Evolutionary conservation across 2,113 vertebrate species (phyloP).

Genomic region (Brachirus orientalis): DNA sequence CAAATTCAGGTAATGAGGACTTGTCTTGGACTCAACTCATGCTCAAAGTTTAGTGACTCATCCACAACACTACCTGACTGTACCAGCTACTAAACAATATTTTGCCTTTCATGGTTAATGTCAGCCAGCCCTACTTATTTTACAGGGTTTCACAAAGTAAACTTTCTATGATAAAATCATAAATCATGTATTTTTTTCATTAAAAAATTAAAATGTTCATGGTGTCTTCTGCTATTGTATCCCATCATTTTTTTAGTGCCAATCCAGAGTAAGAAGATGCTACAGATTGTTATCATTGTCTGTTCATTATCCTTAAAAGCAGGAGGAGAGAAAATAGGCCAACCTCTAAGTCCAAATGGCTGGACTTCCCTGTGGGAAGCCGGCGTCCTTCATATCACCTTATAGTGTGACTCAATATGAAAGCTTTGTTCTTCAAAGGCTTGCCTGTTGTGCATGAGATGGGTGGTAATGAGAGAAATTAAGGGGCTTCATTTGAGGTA

Average conservation of each 20-base stretch:
- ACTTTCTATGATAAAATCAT: too few relatives aligned
- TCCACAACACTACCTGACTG: background rate
- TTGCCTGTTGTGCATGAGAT: constrained; percentile 34
- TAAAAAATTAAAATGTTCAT: background rate
- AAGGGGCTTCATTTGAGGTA: constrained; percentile 50
- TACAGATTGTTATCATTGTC: background rate
- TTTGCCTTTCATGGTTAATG: background rate
- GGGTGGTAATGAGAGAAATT: constrained; percentile 61
- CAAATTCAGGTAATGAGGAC: too few relatives aligned
- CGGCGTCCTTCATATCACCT: constrained; percentile 60
- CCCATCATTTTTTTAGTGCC: background rate
- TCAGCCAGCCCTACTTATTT: background rate
- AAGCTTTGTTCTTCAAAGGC: constrained; percentile 53
- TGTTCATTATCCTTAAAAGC: constrained; percentile 18
- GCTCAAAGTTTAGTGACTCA: too few relatives aligned
- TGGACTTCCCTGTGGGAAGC: constrained; percentile 31
- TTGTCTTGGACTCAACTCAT: too few relatives aligned
- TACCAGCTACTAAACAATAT: background rate
- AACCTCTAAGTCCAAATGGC: constrained; percentile 2
- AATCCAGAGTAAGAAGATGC: background rate
- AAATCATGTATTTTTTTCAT: too few relatives aligned
- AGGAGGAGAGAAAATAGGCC: constrained; percentile 6
- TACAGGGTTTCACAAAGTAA: background rate
- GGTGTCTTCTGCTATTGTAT: background rate
- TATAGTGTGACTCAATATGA: constrained; percentile 34